Conservation (phyloP, 2,113 vertebrate species). For the Albula goreensis region DNA sequence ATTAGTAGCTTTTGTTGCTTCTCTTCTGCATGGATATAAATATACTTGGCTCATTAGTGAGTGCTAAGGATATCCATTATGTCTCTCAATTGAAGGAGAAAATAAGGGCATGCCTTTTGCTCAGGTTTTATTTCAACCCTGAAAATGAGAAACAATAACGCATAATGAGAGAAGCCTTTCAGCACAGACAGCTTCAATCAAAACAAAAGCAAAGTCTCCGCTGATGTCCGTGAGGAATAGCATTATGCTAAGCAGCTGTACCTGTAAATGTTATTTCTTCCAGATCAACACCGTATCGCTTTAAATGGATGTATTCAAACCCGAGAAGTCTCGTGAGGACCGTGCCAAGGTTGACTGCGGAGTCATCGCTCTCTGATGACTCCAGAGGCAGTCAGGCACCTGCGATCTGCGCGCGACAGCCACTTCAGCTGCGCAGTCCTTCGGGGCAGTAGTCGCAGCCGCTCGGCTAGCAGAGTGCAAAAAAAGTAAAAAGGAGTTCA, state of each 20-base stretch:
- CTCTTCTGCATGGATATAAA: neutral
- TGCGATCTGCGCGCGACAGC: too few species aligned
- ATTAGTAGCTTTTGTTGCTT: neutral
- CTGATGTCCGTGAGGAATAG: too few species aligned
- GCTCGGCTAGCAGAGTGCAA: too few species aligned
- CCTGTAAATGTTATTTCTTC: neutral
- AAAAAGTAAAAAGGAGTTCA: too few species aligned
- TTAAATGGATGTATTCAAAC: neutral
- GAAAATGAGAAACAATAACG: neutral
- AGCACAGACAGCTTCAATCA: neutral
- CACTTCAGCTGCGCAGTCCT: too few species aligned
- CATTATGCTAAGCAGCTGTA: neutral
- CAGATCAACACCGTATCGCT: neutral
- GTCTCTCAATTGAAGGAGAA: neutral
- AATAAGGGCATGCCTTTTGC: neutral
- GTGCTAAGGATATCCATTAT: neutral
- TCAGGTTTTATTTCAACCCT: neutral
- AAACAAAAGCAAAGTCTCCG: too few species aligned
- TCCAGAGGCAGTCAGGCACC: too few species aligned
- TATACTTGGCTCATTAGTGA: neutral
- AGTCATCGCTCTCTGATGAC: too few species aligned
- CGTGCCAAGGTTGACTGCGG: neutral
- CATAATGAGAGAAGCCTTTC: neutral
- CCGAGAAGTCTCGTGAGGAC: neutral
- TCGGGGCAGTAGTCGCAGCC: too few species aligned